Conservation (phyloP, 2,888 invertebrate species). For the Epinotia bilunana region DNA sequence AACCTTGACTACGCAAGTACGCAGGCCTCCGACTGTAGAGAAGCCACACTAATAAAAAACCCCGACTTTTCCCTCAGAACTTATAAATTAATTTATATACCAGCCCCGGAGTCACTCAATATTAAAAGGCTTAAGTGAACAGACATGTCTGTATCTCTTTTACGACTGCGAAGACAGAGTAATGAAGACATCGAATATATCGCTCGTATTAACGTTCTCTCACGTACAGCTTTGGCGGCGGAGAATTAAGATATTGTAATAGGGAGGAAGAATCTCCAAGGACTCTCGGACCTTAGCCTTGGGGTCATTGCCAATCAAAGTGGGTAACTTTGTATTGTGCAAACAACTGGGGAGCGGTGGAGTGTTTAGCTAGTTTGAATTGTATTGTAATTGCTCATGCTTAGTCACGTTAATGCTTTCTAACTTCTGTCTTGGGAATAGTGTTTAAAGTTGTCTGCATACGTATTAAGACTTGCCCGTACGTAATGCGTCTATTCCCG, state of each 20-base stretch:
- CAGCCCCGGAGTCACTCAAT: neutral
- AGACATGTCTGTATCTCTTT: neutral
- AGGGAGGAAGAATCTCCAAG: conserved; percentile 42
- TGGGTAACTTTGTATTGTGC: conserved; percentile 14
- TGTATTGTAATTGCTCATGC: neutral
- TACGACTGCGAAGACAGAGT: conserved; percentile 21
- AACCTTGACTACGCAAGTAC: neutral
- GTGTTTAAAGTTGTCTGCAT: too few relatives aligned
- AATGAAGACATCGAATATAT: conserved; percentile 41
- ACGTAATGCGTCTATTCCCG: too few relatives aligned
- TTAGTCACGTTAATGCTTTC: neutral
- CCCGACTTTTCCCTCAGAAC: conserved; percentile 30
- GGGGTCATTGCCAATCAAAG: conserved; percentile 27
- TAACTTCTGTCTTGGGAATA: neutral
- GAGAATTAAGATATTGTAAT: conserved; percentile 48
- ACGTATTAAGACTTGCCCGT: too few relatives aligned
- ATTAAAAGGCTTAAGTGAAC: conserved; percentile 3
- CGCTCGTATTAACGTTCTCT: conserved; percentile 41
- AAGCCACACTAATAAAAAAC: conserved; percentile 12
- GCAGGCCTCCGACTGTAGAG: conserved; percentile 5
- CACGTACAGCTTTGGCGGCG: conserved; percentile 47
- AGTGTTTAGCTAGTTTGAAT: conserved; percentile 4
- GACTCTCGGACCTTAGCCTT: conserved; percentile 24
- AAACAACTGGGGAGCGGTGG: neutral
- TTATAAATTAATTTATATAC: conserved; percentile 42